Base-by-base conservation (phyloP, 92 coral and sea anemone species). In the Porites evermanni region DNA sequence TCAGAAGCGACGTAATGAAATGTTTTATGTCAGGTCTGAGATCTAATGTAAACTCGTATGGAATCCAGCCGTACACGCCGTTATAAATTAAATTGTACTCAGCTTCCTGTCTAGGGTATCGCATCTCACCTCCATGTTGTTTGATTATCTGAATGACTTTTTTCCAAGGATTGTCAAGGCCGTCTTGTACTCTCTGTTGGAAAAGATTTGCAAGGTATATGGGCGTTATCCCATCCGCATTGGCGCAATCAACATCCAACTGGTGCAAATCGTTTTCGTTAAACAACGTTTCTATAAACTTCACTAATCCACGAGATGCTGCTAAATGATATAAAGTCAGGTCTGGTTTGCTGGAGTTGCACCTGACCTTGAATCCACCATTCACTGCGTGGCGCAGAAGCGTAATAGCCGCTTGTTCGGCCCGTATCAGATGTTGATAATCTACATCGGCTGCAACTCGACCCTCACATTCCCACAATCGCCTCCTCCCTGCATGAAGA, bases 321-420 rank as follows among this genome's bases (percentile, higher is more conserved):
- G 95, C 95, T 1, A 90, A 79, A 53, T 89, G 93, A 60, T 84
- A 89, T 1, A 89, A 51, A 7, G 87, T 89, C 54, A 89, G 65
- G 19, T 79, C 79, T 7, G 63, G 23, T 52, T 73, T 80, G 16
- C 83, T 78, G 47, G 52, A 71, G 21, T 75, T 67, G 54, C 93
- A 89, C 8, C 65, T 51, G 44, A 89, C 53, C 32, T 50, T 38
- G 26, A 26, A 23, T 7, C 80, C 71, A 20, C 63, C 17, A 12
- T 74, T 68, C 8, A 79, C 14, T 12, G 77, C 67, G 21, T 85
- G 93, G 24, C 64, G 79, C 17, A 89, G 87, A 51, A 89, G 65
- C 0, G 18, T 70, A 23, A 82, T 54, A 2, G 93, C 93, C 12
- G 79, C 72, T 3, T 63, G 38, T 23, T 89, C 85, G 4, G 89